These are phyloP conservation scores for Pecten maximus DNA, from an alignment of 2,888 invertebrate genomes.

Conservation along the genomic window DNA sequence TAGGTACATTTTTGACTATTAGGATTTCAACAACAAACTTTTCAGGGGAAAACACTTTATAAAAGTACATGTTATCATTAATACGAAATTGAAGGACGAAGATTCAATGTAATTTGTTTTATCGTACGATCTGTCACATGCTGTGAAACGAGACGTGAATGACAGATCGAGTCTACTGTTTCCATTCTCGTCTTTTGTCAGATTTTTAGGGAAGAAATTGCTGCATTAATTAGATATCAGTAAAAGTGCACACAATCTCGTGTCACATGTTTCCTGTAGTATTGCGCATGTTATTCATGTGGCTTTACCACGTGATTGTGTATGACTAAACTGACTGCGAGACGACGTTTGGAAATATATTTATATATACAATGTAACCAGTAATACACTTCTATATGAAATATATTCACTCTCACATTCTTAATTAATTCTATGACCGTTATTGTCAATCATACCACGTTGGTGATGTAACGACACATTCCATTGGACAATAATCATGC, in stretches of 20 bases:
- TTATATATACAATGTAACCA: too few relatives aligned
- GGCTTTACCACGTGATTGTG: background rate
- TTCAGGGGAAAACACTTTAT: background rate
- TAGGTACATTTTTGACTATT: background rate
- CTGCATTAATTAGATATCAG: background rate
- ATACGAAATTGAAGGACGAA: background rate
- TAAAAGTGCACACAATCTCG: background rate
- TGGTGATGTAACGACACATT: background rate
- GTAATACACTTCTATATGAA: background rate
- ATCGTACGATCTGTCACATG: constrained; percentile 1
- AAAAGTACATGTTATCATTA: background rate
- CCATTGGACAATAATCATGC: background rate
- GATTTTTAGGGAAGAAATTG: background rate
- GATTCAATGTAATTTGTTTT: background rate
- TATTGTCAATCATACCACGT: background rate
- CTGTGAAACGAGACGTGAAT: background rate
- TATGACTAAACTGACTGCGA: background rate
- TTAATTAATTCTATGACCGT: background rate
- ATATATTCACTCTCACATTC: background rate
- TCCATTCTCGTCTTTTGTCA: background rate
- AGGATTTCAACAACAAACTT: background rate
- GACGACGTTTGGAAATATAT: background rate
- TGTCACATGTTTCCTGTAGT: background rate
- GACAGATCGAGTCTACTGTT: background rate
- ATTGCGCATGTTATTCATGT: background rate